Evolutionary conservation across 1,140 invertebrate species (phyloP).

Genomic region (Zeugodacus cucurbitae): DNA sequence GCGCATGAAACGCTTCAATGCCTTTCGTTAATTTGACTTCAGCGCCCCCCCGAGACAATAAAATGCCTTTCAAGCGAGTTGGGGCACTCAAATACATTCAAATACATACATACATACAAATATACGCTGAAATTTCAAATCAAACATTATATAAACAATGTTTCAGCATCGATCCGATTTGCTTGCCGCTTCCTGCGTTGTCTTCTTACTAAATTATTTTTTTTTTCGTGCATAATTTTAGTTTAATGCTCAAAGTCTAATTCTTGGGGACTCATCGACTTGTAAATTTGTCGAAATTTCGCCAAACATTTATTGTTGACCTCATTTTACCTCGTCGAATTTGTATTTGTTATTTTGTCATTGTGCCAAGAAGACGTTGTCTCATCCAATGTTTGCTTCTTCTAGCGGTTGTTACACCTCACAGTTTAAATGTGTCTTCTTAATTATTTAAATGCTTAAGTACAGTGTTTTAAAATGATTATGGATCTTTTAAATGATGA

Average conservation of each 20-base stretch:
- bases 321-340: constrained; percentile 21
- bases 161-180: not conserved
- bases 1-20: constrained; percentile 64
- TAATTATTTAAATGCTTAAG: not conserved
- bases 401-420: constrained; percentile 4
- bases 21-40: constrained; percentile 61
- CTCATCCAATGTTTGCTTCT: not conserved
- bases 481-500: no score
- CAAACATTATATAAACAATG: not conserved
- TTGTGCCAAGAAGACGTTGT: not conserved
- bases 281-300: not conserved
- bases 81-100: not conserved
- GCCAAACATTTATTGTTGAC: not conserved
- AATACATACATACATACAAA: not conserved
- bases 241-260: not conserved
- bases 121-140: not conserved
- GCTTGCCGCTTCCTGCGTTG: not conserved
- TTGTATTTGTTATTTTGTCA: not conserved
- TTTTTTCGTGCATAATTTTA: not conserved
- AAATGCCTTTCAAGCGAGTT: not conserved
- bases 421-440: not conserved
- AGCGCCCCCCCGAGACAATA: not conserved
- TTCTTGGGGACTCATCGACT: constrained; percentile 29
- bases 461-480: no score
- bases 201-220: no score